Evolutionary conservation across 2,797 vertebrate genomes (phyloP).

Genomic region (Phoeniculus purpureus): DNA sequence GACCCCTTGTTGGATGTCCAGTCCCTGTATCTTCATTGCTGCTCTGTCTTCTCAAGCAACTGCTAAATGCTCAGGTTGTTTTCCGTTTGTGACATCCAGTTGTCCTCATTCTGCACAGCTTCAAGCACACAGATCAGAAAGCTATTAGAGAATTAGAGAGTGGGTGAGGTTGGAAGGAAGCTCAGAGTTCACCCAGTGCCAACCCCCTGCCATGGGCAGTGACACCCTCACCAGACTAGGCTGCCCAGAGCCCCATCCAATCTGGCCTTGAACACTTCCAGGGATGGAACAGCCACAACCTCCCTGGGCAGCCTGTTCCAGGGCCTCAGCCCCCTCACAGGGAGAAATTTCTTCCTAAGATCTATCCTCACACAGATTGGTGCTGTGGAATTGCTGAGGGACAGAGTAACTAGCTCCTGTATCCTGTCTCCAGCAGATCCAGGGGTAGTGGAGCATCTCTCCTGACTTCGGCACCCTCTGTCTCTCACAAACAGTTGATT

Average conservation of each 20-base stretch:
- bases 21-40: background rate
- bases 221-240: too few species aligned
- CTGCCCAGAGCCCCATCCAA: too few species aligned
- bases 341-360: too few species aligned
- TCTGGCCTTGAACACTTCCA: too few species aligned
- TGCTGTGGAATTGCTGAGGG: background rate
- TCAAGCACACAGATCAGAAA: background rate
- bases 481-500: background rate
- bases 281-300: too few species aligned
- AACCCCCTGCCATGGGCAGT: too few species aligned
- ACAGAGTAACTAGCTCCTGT: background rate
- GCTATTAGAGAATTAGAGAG: background rate
- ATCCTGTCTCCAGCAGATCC: background rate
- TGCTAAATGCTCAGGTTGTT: background rate
- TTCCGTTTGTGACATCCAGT: background rate
- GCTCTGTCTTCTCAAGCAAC: background rate
- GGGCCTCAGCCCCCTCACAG: too few species aligned
- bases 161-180: too few species aligned
- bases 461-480: background rate
- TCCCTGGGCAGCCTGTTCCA: too few species aligned
- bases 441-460: background rate
- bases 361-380: fast-evolving
- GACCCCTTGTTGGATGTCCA: background rate
- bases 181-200: too few species aligned
- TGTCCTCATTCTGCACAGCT: background rate